A percentile compares a stretch with the other conserved stretches of the same genome.
phyloP scores from a whole-genome alignment of 2,113 vertebrate species.

The Eurystomus gularis region DNA sequence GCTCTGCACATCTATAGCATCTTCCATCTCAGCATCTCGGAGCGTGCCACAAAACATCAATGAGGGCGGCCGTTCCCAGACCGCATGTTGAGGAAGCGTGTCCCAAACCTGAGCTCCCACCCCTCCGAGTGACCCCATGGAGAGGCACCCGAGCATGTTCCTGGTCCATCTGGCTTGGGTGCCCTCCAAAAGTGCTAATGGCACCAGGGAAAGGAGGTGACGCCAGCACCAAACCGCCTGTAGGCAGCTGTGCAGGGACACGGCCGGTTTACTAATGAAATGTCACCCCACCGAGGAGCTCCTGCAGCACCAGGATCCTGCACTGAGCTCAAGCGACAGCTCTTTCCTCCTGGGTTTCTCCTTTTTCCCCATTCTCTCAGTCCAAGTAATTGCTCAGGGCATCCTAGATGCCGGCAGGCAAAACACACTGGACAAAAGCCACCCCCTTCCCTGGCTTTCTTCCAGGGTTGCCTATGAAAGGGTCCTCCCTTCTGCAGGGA shows the following conservation, averaged over 20 bases:
- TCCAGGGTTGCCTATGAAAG: not conserved
- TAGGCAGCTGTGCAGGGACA: not conserved
- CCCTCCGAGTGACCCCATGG: fast-evolving
- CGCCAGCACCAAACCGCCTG: not conserved
- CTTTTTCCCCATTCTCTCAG: not conserved
- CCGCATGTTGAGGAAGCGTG: fast-evolving
- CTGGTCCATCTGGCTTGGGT: not conserved
- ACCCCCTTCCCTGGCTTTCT: not conserved
- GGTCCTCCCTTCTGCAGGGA: not conserved
- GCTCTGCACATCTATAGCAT: not conserved
- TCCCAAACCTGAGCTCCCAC: not conserved
- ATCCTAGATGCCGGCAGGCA: not conserved
- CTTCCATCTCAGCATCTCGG: not conserved
- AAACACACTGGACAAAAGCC: not conserved
- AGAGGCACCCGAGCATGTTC: fast-evolving
- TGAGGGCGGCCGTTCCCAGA: not conserved
- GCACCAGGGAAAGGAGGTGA: fast-evolving
- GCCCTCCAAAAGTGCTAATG: not conserved
- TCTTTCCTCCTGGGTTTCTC: not conserved
- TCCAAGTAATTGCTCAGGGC: not conserved
- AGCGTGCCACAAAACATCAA: not conserved
- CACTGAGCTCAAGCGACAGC: not conserved
- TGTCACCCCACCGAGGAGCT: not conserved
- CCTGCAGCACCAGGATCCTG: not conserved
- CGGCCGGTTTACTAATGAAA: not conserved